These are phyloP conservation scores for Thamnaconus septentrionalis DNA, from an alignment of 2,113 vertebrate species.

Conservation along the genomic window DNA sequence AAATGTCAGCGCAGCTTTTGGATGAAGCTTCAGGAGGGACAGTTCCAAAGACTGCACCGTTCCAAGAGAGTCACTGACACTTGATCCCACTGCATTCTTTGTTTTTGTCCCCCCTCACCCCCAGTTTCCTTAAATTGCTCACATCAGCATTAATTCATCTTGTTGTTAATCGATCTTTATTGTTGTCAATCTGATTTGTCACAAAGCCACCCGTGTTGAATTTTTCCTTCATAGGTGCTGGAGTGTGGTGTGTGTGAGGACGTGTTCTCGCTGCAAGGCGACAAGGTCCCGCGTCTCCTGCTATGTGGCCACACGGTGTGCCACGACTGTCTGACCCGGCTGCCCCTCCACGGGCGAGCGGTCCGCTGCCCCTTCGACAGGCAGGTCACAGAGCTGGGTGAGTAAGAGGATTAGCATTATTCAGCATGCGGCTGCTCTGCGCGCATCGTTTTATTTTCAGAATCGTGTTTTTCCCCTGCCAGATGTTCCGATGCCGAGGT, in stretches of 20 bases:
- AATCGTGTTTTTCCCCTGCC: neutral
- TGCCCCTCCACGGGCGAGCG: conserved; percentile 92
- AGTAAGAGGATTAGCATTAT: conserved; percentile 35
- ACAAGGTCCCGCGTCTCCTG: conserved; percentile 94
- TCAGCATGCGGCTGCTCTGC: too few species aligned
- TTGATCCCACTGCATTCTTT: too few species aligned
- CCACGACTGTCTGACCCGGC: conserved; percentile 93
- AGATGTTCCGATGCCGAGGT: neutral
- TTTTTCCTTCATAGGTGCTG: conserved; percentile 79
- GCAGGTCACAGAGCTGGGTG: conserved; percentile 95
- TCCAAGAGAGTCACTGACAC: too few species aligned
- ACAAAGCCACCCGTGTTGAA: neutral
- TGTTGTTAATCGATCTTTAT: too few species aligned
- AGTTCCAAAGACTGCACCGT: too few species aligned
- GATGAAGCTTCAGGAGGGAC: too few species aligned
- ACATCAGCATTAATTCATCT: too few species aligned
- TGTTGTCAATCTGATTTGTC: neutral
- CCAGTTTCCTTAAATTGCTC: too few species aligned
- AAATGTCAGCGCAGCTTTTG: too few species aligned
- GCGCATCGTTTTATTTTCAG: too few species aligned
- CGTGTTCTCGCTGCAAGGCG: conserved; percentile 96
- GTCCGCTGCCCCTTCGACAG: conserved; percentile 96
- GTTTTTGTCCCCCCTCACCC: too few species aligned
- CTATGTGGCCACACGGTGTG: conserved; percentile 97
- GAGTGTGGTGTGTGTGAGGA: conserved; percentile 98